Evolutionary conservation across 2,113 vertebrate species (phyloP).

Genomic region (human): GRCh38 chr1:117985001-117985500

Average conservation of each 20-base stretch:
- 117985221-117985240: background rate
- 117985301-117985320: background rate
- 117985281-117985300: background rate
- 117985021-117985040: background rate
- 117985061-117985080: background rate
- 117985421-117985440: background rate
- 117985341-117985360: background rate
- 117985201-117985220: background rate
- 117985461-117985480: background rate
- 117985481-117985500: background rate
- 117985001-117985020: background rate
- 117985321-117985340: background rate
- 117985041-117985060: background rate
- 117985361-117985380: background rate
- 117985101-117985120: background rate
- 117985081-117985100: background rate
- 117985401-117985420: background rate
- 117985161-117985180: background rate
- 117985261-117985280: background rate
- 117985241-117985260: background rate
- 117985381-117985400: background rate
- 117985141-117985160: background rate
- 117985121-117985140: background rate
- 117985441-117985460: background rate
- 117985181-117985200: background rate